Evolutionary conservation across 2,888 invertebrate species (phyloP), one percentile per base, ranked within the genome.

Genomic region (Stenchaetothrips biformis): DNA sequence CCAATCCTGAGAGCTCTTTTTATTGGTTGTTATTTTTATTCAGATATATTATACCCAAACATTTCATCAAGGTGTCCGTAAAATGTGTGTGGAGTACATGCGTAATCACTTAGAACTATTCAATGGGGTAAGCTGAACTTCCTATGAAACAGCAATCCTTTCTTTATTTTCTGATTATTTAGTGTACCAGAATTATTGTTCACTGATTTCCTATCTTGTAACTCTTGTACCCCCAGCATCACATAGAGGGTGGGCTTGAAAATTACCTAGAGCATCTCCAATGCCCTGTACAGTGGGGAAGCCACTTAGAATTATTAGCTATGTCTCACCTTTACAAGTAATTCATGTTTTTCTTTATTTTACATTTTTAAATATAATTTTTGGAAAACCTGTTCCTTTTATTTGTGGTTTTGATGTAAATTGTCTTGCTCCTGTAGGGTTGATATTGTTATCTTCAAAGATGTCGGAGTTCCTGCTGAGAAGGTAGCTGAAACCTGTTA

Each of bases 21-120:
- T 74, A 74, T 81, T 79, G 78, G 88, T 83, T 91, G 88, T 84
- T 90, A 89, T 91, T 83, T 81, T 82, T 82, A 85, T 86, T 48
- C 84, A 90, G 90, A 82, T 90, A 67, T 92, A 89, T 84, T 86
- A 88, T 79, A 90, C 90, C 16, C 92, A 97, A 88, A 88, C 92
- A 83, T 92, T 92, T 86, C 95, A 95, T 86, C 89, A 92, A 84
- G 90, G 90, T 85, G 92, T 96, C 80, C 90, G 95, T 80, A 89
- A 90, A 84, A 91, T 92, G 83, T 94, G 94, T 84, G 90, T 95
- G 21, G 89, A 91, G 21, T 95, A 91, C 86, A 94, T 94, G 90
- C 89, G 90, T 81, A 87, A 90, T 74, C 89, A 93, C 85, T 89
- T 88, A 82, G 87, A 90, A 80, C 87, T 91, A 81, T 94, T 94